A percentile compares a stretch with the other conserved stretches of the same genome.
These are phyloP conservation scores for Chanos chanos DNA, from an alignment of 2,797 vertebrate genomes.

Conservation along the genomic window DNA sequence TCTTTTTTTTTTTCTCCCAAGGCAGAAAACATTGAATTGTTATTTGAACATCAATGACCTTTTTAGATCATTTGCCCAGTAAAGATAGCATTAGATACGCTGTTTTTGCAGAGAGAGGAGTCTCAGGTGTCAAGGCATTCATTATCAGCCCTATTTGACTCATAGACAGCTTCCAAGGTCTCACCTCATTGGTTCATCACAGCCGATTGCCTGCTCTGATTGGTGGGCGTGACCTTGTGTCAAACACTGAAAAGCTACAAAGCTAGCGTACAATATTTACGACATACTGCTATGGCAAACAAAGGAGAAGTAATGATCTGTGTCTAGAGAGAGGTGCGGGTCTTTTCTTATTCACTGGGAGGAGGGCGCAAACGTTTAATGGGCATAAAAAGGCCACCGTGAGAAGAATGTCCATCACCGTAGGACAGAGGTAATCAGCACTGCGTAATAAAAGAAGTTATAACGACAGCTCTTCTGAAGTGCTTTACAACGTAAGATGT, in stretches of 20 bases:
- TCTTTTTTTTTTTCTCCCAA: no score
- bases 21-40: no score
- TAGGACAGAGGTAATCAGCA: conserved; percentile 13
- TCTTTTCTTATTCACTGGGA: conserved; percentile 50
- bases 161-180: conserved; percentile 1
- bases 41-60: no score
- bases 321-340: conserved; percentile 54
- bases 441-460: conserved; percentile 21
- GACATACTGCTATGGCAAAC: conserved; percentile 54
- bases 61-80: no score
- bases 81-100: no score
- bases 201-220: background rate
- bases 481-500: conserved; percentile 5
- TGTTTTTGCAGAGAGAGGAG: no score
- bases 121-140: background rate
- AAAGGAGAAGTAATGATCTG: conserved; percentile 59
- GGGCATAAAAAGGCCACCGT: conserved; percentile 51
- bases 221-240: conserved; percentile 48
- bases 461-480: conserved; percentile 6
- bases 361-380: conserved; percentile 51
- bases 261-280: conserved; percentile 53
- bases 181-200: conserved; percentile 26
- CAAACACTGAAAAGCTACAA: conserved; percentile 43
- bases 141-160: background rate
- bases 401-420: conserved; percentile 1